phyloP scores from a whole-genome alignment of 1,140 invertebrate genomes.

The Calliopsis andreniformis region DNA sequence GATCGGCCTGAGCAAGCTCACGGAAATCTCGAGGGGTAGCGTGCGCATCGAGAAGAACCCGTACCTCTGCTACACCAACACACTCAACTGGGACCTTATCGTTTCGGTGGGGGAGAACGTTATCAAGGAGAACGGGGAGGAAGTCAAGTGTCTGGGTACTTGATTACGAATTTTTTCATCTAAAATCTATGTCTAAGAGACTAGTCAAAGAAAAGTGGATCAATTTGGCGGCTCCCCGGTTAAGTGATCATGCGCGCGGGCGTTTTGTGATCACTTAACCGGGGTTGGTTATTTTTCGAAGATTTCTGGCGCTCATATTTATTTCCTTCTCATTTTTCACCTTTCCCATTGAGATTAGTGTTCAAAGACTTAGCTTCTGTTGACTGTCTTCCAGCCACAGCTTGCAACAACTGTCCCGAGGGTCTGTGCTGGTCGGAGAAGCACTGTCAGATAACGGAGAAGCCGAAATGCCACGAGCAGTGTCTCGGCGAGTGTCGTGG shows the following conservation, averaged over 20 bases:
- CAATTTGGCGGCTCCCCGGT: no score
- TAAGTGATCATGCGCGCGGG: no score
- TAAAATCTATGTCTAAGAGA: no score
- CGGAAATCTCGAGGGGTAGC: conserved; percentile 85
- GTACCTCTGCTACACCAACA: conserved; percentile 87
- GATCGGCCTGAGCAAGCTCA: conserved; percentile 86
- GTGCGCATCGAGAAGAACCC: conserved; percentile 88
- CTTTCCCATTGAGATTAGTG: no score
- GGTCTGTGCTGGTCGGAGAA: conserved; percentile 70
- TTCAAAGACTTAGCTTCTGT: no score
- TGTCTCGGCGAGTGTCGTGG: conserved; percentile 85
- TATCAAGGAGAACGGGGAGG: conserved; percentile 75
- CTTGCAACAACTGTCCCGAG: conserved; percentile 68
- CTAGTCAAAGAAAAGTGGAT: no score
- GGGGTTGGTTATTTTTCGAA: no score
- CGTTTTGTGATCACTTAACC: no score
- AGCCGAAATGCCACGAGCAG: conserved; percentile 80
- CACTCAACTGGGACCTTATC: conserved; percentile 88
- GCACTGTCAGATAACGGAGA: conserved; percentile 65
- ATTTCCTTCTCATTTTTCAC: no score
- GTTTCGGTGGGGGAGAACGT: conserved; percentile 79
- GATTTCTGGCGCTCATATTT: no score
- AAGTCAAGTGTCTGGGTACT: conserved; percentile 61
- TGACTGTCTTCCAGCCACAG: no score
- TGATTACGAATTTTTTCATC: no score